Evolutionary conservation across 2,113 vertebrate species (phyloP).

Genomic region (Pao palembangensis): DNA sequence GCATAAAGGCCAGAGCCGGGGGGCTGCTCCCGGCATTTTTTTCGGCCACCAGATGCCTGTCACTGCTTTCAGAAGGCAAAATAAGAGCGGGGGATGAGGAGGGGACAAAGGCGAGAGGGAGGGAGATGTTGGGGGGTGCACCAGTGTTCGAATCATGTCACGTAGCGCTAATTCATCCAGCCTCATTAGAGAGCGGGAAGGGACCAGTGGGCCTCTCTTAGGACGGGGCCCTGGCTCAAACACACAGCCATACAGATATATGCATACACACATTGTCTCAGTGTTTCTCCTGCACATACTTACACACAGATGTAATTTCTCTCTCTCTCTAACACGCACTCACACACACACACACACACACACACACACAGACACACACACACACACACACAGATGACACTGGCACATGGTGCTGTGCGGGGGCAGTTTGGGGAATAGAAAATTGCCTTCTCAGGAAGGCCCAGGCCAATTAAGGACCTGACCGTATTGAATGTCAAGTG

Average conservation of each 20-base stretch:
- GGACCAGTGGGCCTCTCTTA: slow-evolving; percentile 75
- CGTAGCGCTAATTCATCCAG: slow-evolving; percentile 98
- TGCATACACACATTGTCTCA: slow-evolving; percentile 51
- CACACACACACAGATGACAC: slow-evolving; percentile 64
- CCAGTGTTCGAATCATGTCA: slow-evolving; percentile 93
- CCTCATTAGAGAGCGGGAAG: slow-evolving; percentile 98
- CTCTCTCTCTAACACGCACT: slow-evolving; percentile 5
- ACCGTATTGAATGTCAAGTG: slow-evolving; percentile 99
- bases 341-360: slow-evolving; percentile 27
- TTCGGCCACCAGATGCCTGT: slow-evolving; percentile 86
- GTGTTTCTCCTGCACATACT: slow-evolving; percentile 55
- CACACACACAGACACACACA: slow-evolving; percentile 22
- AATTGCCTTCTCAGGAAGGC: slow-evolving; percentile 99
- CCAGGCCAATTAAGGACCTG: slow-evolving; percentile 99
- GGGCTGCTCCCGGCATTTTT: slow-evolving; percentile 70
- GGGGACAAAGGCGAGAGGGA: slow-evolving; percentile 46
- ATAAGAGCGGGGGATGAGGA: slow-evolving; percentile 46
- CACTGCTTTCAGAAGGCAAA: slow-evolving; percentile 69
- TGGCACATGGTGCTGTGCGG: slow-evolving; percentile 83
- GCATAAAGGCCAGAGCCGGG: slow-evolving; percentile 63
- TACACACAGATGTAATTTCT: slow-evolving; percentile 54
- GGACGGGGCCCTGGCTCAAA: slow-evolving; percentile 55
- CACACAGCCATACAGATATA: slow-evolving; percentile 28
- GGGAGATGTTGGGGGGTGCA: slow-evolving; percentile 60
- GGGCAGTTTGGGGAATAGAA: slow-evolving; percentile 99